Percentiles rank a stretch among this genome's conserved stretches.
Conservation (phyloP, 2,888 invertebrate species). For the Nephrotoma flavescens region DNA sequence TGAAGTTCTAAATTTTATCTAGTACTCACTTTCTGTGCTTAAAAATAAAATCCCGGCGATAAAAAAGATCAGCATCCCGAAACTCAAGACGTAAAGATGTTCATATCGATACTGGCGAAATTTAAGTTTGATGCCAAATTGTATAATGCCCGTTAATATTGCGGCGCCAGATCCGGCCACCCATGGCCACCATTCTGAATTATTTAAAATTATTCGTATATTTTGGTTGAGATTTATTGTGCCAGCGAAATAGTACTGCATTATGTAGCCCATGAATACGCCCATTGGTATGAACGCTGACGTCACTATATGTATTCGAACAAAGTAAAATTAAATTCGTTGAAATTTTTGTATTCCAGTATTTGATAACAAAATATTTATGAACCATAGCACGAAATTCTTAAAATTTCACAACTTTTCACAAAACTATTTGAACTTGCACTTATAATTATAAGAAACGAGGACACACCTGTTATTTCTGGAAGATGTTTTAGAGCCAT, state of each 20-base stretch:
- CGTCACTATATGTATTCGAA: neutral
- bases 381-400: too few species aligned
- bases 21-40: neutral
- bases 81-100: neutral
- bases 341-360: too few species aligned
- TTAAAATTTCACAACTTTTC: too few species aligned
- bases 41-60: neutral
- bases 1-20: neutral
- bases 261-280: neutral
- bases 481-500: too few species aligned
- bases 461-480: too few species aligned
- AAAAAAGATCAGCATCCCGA: neutral
- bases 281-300: neutral
- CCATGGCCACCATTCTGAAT: neutral
- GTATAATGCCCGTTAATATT: neutral
- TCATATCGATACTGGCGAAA: neutral
- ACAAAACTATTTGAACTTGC: too few species aligned
- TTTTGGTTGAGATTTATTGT: neutral
- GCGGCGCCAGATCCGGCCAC: neutral
- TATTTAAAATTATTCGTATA: neutral
- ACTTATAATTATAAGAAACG: too few species aligned
- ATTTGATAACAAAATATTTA: too few species aligned
- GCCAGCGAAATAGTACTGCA: neutral
- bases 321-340: too few species aligned
- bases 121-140: neutral